Percentiles rank a stretch among this genome's conserved stretches.
Conservation (phyloP, 1,140 invertebrate species). For the Tetranychus cinnabarinus region DNA sequence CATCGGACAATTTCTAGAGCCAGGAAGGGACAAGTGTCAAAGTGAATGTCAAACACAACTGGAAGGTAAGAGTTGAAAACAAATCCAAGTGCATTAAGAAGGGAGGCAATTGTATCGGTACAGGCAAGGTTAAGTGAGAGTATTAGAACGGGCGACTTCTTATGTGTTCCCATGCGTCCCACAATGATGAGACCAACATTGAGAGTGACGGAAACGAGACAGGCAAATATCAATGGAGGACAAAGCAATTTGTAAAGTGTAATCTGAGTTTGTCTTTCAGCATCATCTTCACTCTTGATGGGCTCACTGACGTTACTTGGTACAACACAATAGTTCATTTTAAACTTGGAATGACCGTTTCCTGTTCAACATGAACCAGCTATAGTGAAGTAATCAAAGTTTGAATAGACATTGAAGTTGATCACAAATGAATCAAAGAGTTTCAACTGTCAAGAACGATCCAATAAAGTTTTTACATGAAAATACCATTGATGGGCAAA, state of each 20-base stretch:
- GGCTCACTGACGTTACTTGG: no score
- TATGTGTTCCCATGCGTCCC: neutral
- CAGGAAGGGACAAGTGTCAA: slow-evolving; percentile 18
- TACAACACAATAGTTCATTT: no score
- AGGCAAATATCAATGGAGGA: neutral
- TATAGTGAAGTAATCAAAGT: no score
- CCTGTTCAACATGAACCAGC: no score
- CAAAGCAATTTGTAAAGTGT: neutral
- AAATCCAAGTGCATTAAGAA: slow-evolving; percentile 25
- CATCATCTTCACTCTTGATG: neutral
- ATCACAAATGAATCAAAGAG: no score
- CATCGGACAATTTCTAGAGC: slow-evolving; percentile 28
- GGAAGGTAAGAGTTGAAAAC: slow-evolving; percentile 29
- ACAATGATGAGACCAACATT: neutral
- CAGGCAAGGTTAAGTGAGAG: slow-evolving; percentile 33
- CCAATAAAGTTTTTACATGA: no score
- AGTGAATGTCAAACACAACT: slow-evolving; percentile 11
- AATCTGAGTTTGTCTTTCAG: neutral
- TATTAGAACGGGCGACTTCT: slow-evolving; percentile 23
- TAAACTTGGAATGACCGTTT: no score
- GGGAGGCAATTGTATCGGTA: slow-evolving; percentile 30
- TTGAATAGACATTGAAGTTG: no score
- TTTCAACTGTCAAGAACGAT: no score
- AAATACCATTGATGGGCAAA: no score
- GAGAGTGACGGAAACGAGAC: neutral